phyloP scores from a whole-genome alignment of 92 coral and sea anemone species.

The Chrysogorgia sp. region DNA sequence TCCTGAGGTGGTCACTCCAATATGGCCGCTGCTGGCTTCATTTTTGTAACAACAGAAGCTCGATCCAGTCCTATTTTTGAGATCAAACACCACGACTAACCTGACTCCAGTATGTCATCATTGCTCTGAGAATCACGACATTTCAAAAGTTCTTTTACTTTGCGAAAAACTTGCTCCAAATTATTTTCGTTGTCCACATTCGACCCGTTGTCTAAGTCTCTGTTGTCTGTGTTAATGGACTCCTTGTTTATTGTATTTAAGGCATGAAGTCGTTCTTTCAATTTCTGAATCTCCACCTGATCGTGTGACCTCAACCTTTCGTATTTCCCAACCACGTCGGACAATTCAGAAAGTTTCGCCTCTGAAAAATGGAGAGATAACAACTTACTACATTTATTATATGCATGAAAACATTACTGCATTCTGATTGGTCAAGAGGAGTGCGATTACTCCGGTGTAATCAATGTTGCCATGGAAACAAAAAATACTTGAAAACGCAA shows the following conservation, averaged over 20 bases:
- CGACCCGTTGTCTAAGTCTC: constrained; percentile 60
- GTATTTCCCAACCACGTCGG: constrained; percentile 94
- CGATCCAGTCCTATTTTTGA: too few relatives aligned
- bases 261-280: constrained; percentile 85
- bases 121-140: constrained; percentile 14
- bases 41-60: too few relatives aligned
- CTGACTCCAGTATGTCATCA: constrained; percentile 23
- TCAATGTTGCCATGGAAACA: too few relatives aligned
- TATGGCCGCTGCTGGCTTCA: too few relatives aligned
- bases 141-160: constrained; percentile 76
- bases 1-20: too few relatives aligned
- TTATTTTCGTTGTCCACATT: constrained; percentile 52
- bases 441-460: too few relatives aligned
- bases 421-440: too few relatives aligned
- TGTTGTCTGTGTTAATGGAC: constrained; percentile 59
- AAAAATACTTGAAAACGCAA: too few relatives aligned
- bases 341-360: constrained; percentile 89
- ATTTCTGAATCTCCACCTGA: constrained; percentile 82
- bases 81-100: not conserved
- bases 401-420: too few relatives aligned
- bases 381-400: too few relatives aligned
- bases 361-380: constrained; percentile 48
- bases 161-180: constrained; percentile 70
- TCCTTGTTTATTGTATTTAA: constrained; percentile 78
- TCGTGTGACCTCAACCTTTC: constrained; percentile 91